Conservation (phyloP, 2,797 vertebrate genomes). For the Gymnoscopelus braueri region DNA sequence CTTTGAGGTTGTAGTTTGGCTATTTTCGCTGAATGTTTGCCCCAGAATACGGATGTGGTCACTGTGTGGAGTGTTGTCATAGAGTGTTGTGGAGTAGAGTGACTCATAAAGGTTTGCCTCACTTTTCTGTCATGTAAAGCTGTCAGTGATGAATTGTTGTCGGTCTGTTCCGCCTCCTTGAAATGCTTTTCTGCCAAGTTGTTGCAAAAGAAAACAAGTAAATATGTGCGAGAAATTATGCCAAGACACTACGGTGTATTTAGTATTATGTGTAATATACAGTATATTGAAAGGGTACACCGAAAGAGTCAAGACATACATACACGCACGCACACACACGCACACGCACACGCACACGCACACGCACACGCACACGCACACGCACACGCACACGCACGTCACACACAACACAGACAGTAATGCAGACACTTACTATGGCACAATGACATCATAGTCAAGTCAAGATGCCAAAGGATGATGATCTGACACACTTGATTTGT, state of each 20-base stretch:
- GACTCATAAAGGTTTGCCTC: slow-evolving; percentile 66
- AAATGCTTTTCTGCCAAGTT: slow-evolving; percentile 59
- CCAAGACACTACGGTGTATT: slow-evolving; percentile 59
- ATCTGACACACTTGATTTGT: slow-evolving; percentile 41
- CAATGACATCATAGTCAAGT: slow-evolving; percentile 43
- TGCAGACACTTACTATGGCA: not conserved
- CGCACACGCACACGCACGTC: not conserved
- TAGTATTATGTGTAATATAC: slow-evolving; percentile 48
- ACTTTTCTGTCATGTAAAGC: slow-evolving; percentile 52
- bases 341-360: not conserved
- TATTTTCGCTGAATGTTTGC: too few species aligned
- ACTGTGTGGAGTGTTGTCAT: not conserved
- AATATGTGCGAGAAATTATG: slow-evolving; percentile 58
- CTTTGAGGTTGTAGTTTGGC: too few species aligned
- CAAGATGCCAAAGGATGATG: slow-evolving; percentile 39
- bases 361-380: not conserved
- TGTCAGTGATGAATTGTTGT: slow-evolving; percentile 56
- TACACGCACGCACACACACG: slow-evolving; percentile 24
- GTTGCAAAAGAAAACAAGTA: slow-evolving; percentile 66
- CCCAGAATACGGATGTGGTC: not conserved
- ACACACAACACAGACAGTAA: not conserved
- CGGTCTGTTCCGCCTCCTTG: slow-evolving; percentile 53
- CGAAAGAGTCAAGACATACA: slow-evolving; percentile 37
- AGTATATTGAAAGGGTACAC: slow-evolving; percentile 66
- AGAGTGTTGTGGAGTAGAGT: slow-evolving; percentile 16